Evolutionary conservation across 2,113 vertebrate species (phyloP).

Genomic region (Dipodomys stephensi): DNA sequence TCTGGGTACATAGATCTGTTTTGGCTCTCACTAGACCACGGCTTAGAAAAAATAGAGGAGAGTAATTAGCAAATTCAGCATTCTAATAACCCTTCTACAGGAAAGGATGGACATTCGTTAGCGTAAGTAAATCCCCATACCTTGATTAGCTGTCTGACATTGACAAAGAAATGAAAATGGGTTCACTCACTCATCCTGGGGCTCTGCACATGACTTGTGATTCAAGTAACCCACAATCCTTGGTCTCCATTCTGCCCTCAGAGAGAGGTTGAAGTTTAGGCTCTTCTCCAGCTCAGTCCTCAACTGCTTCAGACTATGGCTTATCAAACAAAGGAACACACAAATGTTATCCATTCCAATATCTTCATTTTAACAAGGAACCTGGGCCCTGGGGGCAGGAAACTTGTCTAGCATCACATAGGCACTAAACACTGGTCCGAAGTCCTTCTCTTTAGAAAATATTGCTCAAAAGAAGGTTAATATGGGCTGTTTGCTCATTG

Average conservation of each 20-base stretch:
- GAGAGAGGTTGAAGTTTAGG: background rate
- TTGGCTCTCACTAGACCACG: slow-evolving; percentile 36
- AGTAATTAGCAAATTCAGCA: slow-evolving; percentile 61
- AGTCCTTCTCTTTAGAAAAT: background rate
- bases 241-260: background rate
- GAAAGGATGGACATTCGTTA: slow-evolving; percentile 26
- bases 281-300: background rate
- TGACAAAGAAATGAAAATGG: slow-evolving; percentile 16
- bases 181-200: background rate
- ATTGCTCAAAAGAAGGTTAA: background rate
- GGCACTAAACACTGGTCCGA: background rate
- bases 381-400: background rate
- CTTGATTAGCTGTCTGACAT: background rate
- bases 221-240: background rate
- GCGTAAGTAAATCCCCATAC: slow-evolving; percentile 9
- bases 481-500: background rate
- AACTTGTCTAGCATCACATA: background rate
- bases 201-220: background rate
- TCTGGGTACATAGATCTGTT: background rate
- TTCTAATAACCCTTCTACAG: slow-evolving; percentile 29
- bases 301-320: background rate
- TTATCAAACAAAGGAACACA: background rate
- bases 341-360: background rate
- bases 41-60: background rate
- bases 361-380: background rate